These are phyloP conservation scores for Lepilemur septentrionalis DNA, from an alignment of 2,797 vertebrate species.

Conservation along the genomic window DNA sequence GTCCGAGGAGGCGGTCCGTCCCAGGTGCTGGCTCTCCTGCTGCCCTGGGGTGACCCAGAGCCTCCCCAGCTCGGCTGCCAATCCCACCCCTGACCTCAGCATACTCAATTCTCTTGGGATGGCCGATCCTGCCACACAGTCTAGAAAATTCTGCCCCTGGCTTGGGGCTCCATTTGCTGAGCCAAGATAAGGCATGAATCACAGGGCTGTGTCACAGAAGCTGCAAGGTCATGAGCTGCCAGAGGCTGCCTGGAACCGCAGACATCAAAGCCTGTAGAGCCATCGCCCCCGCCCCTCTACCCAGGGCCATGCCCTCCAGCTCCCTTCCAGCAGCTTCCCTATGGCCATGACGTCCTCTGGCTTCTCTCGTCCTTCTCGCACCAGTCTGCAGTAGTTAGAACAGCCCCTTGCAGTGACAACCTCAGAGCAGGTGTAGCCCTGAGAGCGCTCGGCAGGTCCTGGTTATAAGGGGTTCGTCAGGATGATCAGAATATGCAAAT, in stretches of 20 bases:
- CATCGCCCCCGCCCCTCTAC: rapidly evolving
- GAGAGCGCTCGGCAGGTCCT: background rate
- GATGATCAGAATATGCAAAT: background rate
- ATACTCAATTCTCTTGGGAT: too few relatives aligned
- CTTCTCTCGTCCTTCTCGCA: background rate
- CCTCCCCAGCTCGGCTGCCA: background rate
- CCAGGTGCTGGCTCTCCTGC: background rate
- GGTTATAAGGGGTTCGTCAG: background rate
- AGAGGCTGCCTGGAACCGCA: background rate
- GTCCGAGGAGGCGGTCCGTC: too few relatives aligned
- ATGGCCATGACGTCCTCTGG: rapidly evolving
- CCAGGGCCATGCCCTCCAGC: background rate
- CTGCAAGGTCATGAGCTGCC: background rate
- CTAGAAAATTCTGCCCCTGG: background rate
- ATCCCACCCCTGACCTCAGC: background rate
- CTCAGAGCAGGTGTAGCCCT: background rate
- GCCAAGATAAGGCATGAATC: background rate
- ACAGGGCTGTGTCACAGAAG: background rate
- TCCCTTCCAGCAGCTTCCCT: background rate
- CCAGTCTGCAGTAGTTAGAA: background rate
- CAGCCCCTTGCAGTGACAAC: background rate
- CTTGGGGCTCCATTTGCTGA: background rate
- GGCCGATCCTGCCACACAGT: background rate
- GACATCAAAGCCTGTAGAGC: background rate
- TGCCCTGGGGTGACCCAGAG: background rate